Percentiles rank a stretch among this genome's conserved stretches.
phyloP scores from a whole-genome alignment of 2,113 vertebrate species.

The Sebastes schlegelii region DNA sequence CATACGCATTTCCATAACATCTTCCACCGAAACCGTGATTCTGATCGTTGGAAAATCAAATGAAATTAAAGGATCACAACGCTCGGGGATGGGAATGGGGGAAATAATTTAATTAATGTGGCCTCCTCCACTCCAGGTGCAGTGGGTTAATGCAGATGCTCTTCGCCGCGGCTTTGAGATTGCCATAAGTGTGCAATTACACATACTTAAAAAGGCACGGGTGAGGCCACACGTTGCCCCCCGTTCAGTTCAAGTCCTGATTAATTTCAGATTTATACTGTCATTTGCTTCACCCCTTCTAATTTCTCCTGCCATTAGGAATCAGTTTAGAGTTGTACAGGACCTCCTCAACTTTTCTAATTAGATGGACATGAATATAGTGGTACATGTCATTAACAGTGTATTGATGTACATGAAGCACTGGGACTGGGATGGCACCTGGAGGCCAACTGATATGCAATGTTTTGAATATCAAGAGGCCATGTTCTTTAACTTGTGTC shows the following conservation, averaged over 20 bases:
- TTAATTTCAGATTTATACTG: conserved; percentile 80
- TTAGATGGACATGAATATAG: conserved; percentile 71
- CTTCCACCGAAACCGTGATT: conserved; percentile 23
- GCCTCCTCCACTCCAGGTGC: conserved; percentile 64
- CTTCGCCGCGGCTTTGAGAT: conserved; percentile 60
- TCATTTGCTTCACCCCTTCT: conserved; percentile 66
- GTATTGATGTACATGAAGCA: conserved; percentile 66
- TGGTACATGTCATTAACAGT: conserved; percentile 67
- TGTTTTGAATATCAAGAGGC: conserved; percentile 42
- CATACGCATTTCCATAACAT: conserved; percentile 30
- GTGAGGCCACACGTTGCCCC: conserved; percentile 35
- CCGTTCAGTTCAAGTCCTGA: conserved; percentile 71
- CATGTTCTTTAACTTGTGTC: conserved; percentile 33
- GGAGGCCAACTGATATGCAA: conserved; percentile 46
- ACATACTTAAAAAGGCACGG: conserved; percentile 56
- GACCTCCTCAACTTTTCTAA: conserved; percentile 78
- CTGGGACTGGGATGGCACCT: conserved; percentile 52
- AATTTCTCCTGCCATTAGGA: conserved; percentile 66
- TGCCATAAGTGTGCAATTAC: conserved; percentile 73
- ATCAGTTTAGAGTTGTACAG: conserved; percentile 59
- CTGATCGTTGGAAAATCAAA: conserved; percentile 64
- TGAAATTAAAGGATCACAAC: conserved; percentile 67
- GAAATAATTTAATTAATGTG: conserved; percentile 70
- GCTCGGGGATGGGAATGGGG: conserved; percentile 41
- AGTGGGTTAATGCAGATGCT: conserved; percentile 69